Base-by-base conservation (phyloP, 2,888 invertebrate species). In the Diarsia mendica region DNA sequence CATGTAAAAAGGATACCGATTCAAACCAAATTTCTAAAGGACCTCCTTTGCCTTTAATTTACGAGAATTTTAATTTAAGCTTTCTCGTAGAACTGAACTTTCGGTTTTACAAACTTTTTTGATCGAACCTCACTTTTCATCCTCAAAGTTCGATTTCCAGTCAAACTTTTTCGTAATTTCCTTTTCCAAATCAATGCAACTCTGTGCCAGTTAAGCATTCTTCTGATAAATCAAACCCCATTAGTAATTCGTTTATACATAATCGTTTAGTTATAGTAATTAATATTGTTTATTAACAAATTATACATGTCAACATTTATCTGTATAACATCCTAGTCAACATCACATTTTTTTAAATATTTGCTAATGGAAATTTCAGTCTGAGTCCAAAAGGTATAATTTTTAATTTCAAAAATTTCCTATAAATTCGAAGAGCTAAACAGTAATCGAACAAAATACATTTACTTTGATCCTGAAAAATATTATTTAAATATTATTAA, bases 291-390 rank as follows among this genome's bases (percentile, higher is more conserved):
- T 93, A 91, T 94, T 93, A 94, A 95, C 94, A 94, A 95, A 95
- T 95, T 92, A 94, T 94, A 92, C 88, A 92, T 89, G 88, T 93
- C 93, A 95, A 95, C 94, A 93, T 94, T 94, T 82, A 93, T 93
- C 90, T 92, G 94, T 93, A 87, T 87, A 87, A 94, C 91, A 91
- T 91, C 91, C 93, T 95, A 95, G 90, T 94, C 92, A 94, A 95
- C 95, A 96, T 96, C 96, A 96, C 96, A 96, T 96, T 90, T 91
- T 94, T 95, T 91, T 85, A 39, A 94, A 93, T 92, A 79, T 92
- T 90, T 91, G 90, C 66, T 75, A 79, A 60, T 82, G 80, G 83
- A 74, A 81, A 89, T 89, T 89, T 83, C 72, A 76, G 74, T 77
- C 61, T 67, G 58, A 44, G n/a, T 13, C 61, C 61, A 63, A 60